Evolutionary conservation across 1,140 invertebrate species (phyloP).

Genomic region (Diploscapter pachys): DNA sequence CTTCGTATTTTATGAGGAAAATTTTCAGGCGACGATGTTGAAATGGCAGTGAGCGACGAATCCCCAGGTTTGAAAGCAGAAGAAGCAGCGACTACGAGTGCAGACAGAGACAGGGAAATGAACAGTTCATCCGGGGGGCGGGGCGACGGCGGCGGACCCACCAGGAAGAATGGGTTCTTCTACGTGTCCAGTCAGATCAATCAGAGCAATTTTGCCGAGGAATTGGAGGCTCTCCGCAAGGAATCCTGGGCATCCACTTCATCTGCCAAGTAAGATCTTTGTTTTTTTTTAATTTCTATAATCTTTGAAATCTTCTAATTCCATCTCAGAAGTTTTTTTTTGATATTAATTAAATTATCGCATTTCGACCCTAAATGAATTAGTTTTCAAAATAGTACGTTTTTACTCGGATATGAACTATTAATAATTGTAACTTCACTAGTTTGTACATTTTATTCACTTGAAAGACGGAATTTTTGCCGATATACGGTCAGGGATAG

Average conservation of each 20-base stretch:
- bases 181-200: slow-evolving; percentile 23
- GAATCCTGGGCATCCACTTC: slow-evolving; percentile 47
- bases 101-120: neutral
- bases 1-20: slow-evolving; percentile 7
- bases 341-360: too few species aligned
- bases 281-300: neutral
- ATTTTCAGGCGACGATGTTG: slow-evolving; percentile 20
- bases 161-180: slow-evolving; percentile 39
- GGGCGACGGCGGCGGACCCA: slow-evolving; percentile 23
- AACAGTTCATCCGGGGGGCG: slow-evolving; percentile 9
- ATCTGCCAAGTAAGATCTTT: slow-evolving; percentile 16
- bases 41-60: slow-evolving; percentile 25
- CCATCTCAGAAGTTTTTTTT: too few species aligned
- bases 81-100: slow-evolving; percentile 30
- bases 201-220: slow-evolving; percentile 49
- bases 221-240: slow-evolving; percentile 52
- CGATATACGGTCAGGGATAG: too few species aligned
- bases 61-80: slow-evolving; percentile 22
- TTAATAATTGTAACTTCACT: too few species aligned
- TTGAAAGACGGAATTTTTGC: too few species aligned
- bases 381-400: too few species aligned
- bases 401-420: too few species aligned
- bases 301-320: neutral
- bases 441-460: too few species aligned
- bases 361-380: too few species aligned